These are phyloP conservation scores for Scelioninae gen. 1 DNA, from an alignment of 2,888 invertebrate genomes.

Conservation along the genomic window DNA sequence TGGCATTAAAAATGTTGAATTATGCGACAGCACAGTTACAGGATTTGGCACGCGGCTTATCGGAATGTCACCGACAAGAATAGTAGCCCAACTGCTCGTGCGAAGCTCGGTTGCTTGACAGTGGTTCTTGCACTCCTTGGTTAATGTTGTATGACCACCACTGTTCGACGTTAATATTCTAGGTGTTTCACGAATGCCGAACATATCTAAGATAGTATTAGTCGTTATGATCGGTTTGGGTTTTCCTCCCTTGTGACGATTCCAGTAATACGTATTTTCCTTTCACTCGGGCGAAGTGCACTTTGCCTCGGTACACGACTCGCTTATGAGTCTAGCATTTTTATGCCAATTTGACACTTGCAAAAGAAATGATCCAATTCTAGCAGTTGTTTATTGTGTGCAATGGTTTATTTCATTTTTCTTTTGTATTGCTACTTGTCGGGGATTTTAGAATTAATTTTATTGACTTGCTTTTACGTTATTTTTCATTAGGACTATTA, in stretches of 20 bases:
- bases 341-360: constrained; percentile 18
- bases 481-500: too few relatives aligned
- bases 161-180: constrained; percentile 68
- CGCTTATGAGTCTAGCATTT: constrained; percentile 34
- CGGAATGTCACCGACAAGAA: constrained; percentile 82
- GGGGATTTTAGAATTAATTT: too few relatives aligned
- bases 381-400: too few relatives aligned
- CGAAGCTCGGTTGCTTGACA: constrained; percentile 74
- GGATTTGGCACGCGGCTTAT: constrained; percentile 82
- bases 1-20: constrained; percentile 59
- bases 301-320: constrained; percentile 26
- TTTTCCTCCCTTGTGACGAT: constrained; percentile 62
- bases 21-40: constrained; percentile 70
- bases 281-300: constrained; percentile 63
- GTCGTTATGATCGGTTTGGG: constrained; percentile 56
- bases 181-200: constrained; percentile 66
- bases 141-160: constrained; percentile 63
- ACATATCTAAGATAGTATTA: constrained; percentile 61
- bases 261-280: constrained; percentile 65
- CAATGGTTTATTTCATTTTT: too few relatives aligned
- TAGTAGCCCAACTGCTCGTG: constrained; percentile 78
- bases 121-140: constrained; percentile 75
- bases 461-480: too few relatives aligned
- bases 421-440: too few relatives aligned
- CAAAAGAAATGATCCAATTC: background rate